Evolutionary conservation across 2,797 vertebrate genomes (phyloP).

Genomic region (Hyperoplus immaculatus): DNA sequence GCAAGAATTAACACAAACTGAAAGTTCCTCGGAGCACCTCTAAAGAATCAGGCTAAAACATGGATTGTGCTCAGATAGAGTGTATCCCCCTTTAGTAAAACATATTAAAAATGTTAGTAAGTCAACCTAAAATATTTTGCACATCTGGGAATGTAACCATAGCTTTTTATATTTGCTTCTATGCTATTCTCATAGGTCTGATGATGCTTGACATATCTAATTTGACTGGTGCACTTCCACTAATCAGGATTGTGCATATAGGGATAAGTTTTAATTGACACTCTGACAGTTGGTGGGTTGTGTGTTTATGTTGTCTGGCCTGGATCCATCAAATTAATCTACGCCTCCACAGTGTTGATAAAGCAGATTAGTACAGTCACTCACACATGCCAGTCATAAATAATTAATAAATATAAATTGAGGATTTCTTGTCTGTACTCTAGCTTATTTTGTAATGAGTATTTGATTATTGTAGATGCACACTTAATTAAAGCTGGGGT

Average conservation of each 20-base stretch:
- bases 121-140: no score
- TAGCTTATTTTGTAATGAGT: background rate
- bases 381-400: background rate
- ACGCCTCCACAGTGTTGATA: slow-evolving; percentile 14
- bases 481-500: no score
- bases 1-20: no score
- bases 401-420: background rate
- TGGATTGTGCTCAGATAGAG: no score
- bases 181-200: background rate
- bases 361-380: background rate
- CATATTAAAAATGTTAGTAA: no score
- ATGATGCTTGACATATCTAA: background rate
- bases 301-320: background rate
- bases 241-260: slow-evolving; percentile 11
- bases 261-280: background rate
- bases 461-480: background rate
- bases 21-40: no score
- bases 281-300: slow-evolving; percentile 25
- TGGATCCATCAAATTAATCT: slow-evolving; percentile 21
- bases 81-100: no score
- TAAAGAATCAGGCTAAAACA: no score
- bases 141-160: no score
- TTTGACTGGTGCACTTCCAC: background rate
- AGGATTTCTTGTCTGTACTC: background rate
- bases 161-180: no score